Evolutionary conservation across 2,888 invertebrate species (phyloP).

Genomic region (Dendrolimus houi): DNA sequence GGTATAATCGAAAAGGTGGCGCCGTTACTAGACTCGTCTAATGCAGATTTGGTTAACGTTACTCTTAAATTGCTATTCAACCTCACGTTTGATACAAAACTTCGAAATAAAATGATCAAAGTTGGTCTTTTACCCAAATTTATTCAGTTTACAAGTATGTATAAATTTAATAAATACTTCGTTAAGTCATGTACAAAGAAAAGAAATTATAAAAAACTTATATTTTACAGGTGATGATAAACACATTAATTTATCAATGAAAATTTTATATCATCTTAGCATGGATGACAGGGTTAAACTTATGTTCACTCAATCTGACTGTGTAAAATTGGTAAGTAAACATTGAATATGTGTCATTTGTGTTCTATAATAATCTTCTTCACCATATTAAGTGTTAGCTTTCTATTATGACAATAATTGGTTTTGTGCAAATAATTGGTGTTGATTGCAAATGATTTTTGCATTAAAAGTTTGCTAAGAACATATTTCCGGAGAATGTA

Average conservation of each 20-base stretch:
- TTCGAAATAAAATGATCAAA: slow-evolving; percentile 92
- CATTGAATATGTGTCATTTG: not conserved
- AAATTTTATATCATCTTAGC: slow-evolving; percentile 94
- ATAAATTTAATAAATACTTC: not conserved
- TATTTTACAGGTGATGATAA: slow-evolving; percentile 81
- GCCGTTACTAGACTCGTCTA: slow-evolving; percentile 81
- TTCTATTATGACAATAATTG: too few species aligned
- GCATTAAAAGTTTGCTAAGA: too few species aligned
- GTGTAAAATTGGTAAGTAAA: slow-evolving; percentile 85
- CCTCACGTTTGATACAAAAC: slow-evolving; percentile 93
- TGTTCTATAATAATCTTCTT: too few species aligned
- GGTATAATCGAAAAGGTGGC: slow-evolving; percentile 90
- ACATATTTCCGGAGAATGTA: too few species aligned
- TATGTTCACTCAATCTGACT: slow-evolving; percentile 95
- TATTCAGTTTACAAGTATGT: slow-evolving; percentile 89
- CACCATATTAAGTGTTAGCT: too few species aligned
- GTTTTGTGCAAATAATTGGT: too few species aligned
- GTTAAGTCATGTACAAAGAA: too few species aligned
- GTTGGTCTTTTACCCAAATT: slow-evolving; percentile 92
- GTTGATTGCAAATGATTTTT: too few species aligned
- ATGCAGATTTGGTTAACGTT: slow-evolving; percentile 85
- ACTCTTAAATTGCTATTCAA: slow-evolving; percentile 94
- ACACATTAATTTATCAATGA: slow-evolving; percentile 86
- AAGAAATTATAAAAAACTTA: not conserved
- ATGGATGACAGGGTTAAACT: slow-evolving; percentile 96